phyloP scores from a whole-genome alignment of 2,888 invertebrate genomes.

The Neoscelio sp. region DNA sequence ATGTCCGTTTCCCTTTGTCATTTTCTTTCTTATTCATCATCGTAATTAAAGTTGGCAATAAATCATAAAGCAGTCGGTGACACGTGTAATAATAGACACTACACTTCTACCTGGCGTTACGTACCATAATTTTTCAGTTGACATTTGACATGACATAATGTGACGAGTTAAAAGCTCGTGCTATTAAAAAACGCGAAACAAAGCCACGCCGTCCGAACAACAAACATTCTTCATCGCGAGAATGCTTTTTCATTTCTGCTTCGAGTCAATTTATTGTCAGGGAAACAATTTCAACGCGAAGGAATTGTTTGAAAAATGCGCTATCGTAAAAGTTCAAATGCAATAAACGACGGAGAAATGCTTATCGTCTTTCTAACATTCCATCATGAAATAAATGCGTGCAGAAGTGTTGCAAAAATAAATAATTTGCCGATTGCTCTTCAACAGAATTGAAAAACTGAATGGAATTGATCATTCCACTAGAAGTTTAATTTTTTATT shows the following conservation, averaged over 20 bases:
- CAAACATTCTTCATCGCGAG: background rate
- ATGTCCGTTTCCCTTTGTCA: background rate
- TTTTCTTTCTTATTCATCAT: constrained; percentile 25
- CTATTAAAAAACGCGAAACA: constrained; percentile 30
- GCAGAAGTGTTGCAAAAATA: constrained; percentile 45
- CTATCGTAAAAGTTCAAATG: constrained; percentile 20
- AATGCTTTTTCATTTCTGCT: constrained; percentile 3
- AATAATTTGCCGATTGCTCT: constrained; percentile 44
- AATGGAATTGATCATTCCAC: constrained; percentile 32
- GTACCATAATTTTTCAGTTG: constrained; percentile 58
- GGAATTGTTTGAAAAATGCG: constrained; percentile 6
- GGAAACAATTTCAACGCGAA: constrained; percentile 14
- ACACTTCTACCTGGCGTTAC: constrained; percentile 48
- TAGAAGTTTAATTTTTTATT: too few species aligned
- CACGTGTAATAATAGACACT: constrained; percentile 55
- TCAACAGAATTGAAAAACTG: constrained; percentile 32
- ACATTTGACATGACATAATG: constrained; percentile 56
- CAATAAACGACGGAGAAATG: constrained; percentile 36
- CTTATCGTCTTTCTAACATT: constrained; percentile 56
- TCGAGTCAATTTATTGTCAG: background rate
- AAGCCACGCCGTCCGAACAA: too few species aligned
- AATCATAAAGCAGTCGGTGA: constrained; percentile 54
- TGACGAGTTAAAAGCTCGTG: constrained; percentile 41
- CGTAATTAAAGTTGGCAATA: constrained; percentile 50
- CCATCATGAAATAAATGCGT: constrained; percentile 57